These are phyloP conservation scores for Drosophila longiperda DNA, from an alignment of 2,888 invertebrate genomes.

Conservation along the genomic window DNA sequence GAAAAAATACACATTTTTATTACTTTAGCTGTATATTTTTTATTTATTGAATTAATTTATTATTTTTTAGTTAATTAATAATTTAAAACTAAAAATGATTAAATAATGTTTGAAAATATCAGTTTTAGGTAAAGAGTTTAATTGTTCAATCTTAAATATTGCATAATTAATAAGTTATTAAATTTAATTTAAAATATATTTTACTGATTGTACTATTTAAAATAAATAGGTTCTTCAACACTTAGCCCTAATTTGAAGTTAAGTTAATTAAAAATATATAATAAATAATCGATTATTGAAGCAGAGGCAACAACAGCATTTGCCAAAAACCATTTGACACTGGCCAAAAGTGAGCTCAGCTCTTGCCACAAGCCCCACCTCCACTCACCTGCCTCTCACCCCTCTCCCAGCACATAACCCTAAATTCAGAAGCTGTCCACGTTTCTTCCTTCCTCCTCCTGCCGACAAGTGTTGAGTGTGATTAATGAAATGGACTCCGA, in stretches of 20 bases:
- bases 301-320: constrained; percentile 11
- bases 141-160: no score
- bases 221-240: neutral
- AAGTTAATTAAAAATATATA: constrained; percentile 18
- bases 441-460: constrained; percentile 29
- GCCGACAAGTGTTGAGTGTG: constrained; percentile 70
- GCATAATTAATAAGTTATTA: no score
- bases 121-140: no score
- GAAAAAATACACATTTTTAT: no score
- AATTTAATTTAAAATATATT: no score
- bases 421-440: constrained; percentile 18
- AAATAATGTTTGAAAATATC: no score
- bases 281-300: constrained; percentile 55
- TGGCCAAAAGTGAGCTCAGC: constrained; percentile 58
- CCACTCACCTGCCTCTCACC: neutral
- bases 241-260: neutral
- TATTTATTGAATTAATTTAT: no score
- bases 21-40: no score
- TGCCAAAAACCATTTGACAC: constrained; percentile 65
- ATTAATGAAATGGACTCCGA: constrained; percentile 74
- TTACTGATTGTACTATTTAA: no score
- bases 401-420: neutral
- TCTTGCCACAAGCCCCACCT: constrained; percentile 14
- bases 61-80: no score
- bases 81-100: no score